Conservation (phyloP, 2,797 vertebrate genomes). For the Rhabdophis nuchalis region DNA sequence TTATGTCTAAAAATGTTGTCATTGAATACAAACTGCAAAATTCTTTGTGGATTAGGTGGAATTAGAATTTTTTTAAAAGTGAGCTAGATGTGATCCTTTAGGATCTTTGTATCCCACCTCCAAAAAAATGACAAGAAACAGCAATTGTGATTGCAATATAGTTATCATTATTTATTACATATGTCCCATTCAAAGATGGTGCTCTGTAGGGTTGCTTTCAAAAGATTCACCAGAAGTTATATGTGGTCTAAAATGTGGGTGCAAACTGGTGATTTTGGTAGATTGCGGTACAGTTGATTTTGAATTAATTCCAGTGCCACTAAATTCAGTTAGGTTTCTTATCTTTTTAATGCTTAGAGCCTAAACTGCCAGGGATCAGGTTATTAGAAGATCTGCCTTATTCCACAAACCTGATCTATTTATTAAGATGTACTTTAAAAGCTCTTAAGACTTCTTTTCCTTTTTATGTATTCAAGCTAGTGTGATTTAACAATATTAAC, state of each 20-base stretch:
- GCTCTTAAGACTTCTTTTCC: background rate
- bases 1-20: background rate
- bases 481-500: background rate
- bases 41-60: background rate
- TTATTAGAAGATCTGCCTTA: background rate
- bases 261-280: background rate
- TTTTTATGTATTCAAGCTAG: background rate
- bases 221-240: background rate
- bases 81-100: background rate
- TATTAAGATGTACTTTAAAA: background rate
- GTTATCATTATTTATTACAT: background rate
- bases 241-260: background rate
- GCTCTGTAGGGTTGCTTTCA: background rate
- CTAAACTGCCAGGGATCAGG: background rate
- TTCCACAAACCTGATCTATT: background rate
- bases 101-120: background rate
- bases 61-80: background rate
- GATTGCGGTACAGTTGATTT: no score
- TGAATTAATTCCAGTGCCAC: background rate
- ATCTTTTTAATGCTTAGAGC: background rate
- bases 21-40: background rate
- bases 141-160: background rate
- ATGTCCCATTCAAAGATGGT: background rate
- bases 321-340: background rate
- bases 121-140: no score